phyloP scores from a whole-genome alignment of 2,888 invertebrate genomes.

The Drosophila tripunctata region DNA sequence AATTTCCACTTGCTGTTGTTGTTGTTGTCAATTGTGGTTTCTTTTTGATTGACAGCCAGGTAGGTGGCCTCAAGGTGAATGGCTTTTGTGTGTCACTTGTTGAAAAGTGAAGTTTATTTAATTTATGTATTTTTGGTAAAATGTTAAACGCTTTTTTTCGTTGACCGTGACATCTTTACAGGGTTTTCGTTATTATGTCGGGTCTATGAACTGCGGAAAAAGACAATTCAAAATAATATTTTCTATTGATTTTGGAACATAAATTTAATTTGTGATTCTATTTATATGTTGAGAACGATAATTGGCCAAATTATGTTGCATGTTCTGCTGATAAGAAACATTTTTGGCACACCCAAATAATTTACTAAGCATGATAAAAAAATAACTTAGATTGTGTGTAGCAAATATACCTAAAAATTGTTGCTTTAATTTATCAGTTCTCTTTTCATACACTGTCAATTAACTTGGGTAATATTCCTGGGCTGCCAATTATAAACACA shows the following conservation, averaged over 20 bases:
- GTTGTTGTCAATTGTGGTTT: neutral
- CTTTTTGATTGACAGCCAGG: constrained; percentile 68
- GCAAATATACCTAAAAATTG: no score
- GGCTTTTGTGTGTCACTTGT: constrained; percentile 49
- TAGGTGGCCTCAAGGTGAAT: constrained; percentile 66
- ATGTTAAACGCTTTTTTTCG: constrained; percentile 32
- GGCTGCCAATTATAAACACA: neutral
- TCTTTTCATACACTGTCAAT: neutral
- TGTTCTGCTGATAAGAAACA: neutral
- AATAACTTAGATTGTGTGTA: neutral
- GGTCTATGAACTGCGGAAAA: neutral
- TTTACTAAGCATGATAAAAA: constrained; percentile 28
- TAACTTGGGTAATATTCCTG: neutral
- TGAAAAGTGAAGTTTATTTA: constrained; percentile 43
- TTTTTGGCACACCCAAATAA: constrained; percentile 19
- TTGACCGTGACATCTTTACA: constrained; percentile 68
- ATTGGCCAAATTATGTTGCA: neutral
- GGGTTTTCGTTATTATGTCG: constrained; percentile 8
- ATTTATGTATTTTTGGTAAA: constrained; percentile 67
- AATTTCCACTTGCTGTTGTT: constrained; percentile 49
- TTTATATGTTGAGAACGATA: neutral
- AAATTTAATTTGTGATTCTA: no score
- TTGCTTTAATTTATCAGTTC: neutral
- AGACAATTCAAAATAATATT: no score
- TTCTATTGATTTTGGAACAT: no score